Base-by-base conservation (phyloP, 2,888 invertebrate genomes). In the Leptodirus hochenwartii region DNA sequence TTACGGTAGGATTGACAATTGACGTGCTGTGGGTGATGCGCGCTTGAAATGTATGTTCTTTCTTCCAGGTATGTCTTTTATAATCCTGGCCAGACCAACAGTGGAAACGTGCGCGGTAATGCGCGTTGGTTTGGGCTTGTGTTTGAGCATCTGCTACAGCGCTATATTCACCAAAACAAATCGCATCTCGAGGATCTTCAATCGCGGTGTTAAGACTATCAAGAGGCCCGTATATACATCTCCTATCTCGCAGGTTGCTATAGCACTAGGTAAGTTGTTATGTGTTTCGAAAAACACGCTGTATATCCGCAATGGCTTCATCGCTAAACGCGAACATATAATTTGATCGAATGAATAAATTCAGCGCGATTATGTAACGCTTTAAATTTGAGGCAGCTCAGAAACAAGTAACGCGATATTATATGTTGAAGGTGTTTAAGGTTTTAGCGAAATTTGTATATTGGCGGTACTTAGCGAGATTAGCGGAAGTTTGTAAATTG, bases 121-220 rank as follows among this genome's bases (percentile, higher is more conserved):
- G 42, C 51, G 69, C 16, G 61, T 77, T 25, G 74, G 76, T 1
- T 61, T 79, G 8, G 78, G 79, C 0, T 59, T 78, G 2, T 75
- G 76, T 13, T 59, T 80, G 37, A 71, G 72, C 36, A 66, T 76
- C 31, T 75, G 77, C 44, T 79, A 80, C 48, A 69, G 76, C 32
- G 76, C 78, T 6, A 66, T 79, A 34, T 61, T 79, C 35, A 76
- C 76, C 2, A 78, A 79, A 49, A 78, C 77, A 2, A 79, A 76
- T 52, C 61, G 77, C 28, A 68, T 78, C 31, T 74, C 74, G 3
- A 56, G 77, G 25, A 77, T 78, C 31, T 78, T 78, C 50, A 72
- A 73, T 49, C 64, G 69, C 11, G 69, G 71, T 30, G 68, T 75
- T 33, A 72, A 70, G 40, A 71, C 70, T 33, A 69, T 72, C 32